Base-by-base conservation (phyloP, 2,888 invertebrate species). In the Mongoloraphidia duomilia region DNA sequence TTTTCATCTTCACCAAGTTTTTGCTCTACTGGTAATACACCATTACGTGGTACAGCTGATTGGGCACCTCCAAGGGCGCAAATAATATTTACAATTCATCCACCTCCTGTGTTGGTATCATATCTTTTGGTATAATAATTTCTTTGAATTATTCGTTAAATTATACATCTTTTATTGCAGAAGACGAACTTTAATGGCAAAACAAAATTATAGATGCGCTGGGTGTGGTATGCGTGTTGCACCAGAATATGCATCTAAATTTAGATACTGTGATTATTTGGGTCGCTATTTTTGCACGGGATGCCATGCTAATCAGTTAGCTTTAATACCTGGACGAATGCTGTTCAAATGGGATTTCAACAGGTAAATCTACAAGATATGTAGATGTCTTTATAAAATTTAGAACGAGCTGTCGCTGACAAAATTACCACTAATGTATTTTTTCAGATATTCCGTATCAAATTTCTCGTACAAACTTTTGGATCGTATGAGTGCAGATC, bases 51-150 rank as follows among this genome's bases (percentile, higher is more conserved):
- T 8, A 88, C 84, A 11, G 65, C 73, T 44, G 84, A 84, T 59
- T 90, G 89, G 89, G 89, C 89, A 1, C 89, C 89, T 11, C 88
- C 88, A 0, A 70, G 89, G 50, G 77, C 83, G 35, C 89, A 89
- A 66, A 82, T 89, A 46, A 88, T 90, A 55, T 85, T 87, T 59
- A 86, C 83, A 2, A 70, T 82, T 49, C 86, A 87, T 68, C 78
- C 80, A 4, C 56, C 73, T 10, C 76, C 78, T 40, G 75, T 75
- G 84, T 86, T 72, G 70, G 74, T 66, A 52, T 26, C 26, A 5
- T 26, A 26, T 26, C 6, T 6, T 26, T 26, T 26, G 3, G 26
- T 26, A 5, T 26, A 6, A 6, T 26, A 26, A 5, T 26, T 26
- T 6, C 3, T 26, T 26, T 26, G 6, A 26, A 26, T 26, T 6